A percentile compares a stretch with the other conserved stretches of the same genome.
Evolutionary conservation across 2,888 invertebrate genomes (phyloP).

Genomic region (Brachylomia viminalis): DNA sequence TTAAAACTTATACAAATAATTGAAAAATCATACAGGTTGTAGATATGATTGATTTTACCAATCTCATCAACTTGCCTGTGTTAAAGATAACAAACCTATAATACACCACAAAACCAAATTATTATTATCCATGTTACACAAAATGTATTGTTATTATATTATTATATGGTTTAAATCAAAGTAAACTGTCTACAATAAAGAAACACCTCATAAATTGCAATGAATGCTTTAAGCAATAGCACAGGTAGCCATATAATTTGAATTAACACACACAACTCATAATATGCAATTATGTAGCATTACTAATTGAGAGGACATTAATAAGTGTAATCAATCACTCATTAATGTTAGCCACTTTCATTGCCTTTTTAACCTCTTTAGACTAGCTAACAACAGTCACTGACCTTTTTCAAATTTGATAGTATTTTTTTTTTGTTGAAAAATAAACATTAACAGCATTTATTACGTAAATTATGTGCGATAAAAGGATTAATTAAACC

Average conservation of each 20-base stretch:
- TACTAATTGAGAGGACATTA: conserved; percentile 35
- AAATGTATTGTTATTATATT: not conserved
- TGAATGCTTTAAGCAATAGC: not conserved
- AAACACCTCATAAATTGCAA: conserved; percentile 2
- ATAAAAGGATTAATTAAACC: conserved; percentile 36
- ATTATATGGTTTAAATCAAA: not conserved
- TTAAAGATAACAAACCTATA: conserved; percentile 5
- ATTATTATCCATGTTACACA: not conserved
- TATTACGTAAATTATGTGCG: not conserved
- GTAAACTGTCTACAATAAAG: not conserved
- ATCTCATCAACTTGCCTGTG: not conserved
- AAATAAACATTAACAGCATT: conserved; percentile 3
- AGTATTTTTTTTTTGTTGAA: not conserved
- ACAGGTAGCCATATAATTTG: conserved; percentile 19
- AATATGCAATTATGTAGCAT: conserved; percentile 18
- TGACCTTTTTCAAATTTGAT: conserved; percentile 14
- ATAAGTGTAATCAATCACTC: conserved; percentile 16
- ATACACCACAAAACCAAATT: not conserved
- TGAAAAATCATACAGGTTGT: not conserved
- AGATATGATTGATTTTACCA: not conserved
- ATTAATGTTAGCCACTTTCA: conserved; percentile 12
- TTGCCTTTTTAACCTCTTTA: not conserved
- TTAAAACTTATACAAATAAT: conserved; percentile 1
- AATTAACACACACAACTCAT: conserved; percentile 25
- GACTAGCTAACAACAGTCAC: conserved; percentile 1